Evolutionary conservation across 2,888 invertebrate genomes (phyloP).

Genomic region (Meliscaeva auricollis): DNA sequence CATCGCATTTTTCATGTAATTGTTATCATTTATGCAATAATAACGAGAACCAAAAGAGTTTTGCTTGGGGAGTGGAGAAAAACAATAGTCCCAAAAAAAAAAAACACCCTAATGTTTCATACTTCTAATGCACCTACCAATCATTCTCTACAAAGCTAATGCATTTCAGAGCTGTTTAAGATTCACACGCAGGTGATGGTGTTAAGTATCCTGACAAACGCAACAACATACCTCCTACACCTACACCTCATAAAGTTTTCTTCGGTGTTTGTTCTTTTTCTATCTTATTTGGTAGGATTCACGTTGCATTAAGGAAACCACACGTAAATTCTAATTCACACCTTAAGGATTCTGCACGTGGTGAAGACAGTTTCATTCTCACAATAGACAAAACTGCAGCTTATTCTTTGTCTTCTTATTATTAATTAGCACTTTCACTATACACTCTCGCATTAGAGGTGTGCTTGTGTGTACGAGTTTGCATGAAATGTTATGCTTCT

Average conservation of each 20-base stretch:
- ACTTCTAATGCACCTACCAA: no score
- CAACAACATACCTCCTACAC: neutral
- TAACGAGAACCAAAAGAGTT: no score
- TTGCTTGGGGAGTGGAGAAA: no score
- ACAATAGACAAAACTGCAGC: conserved; percentile 49
- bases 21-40: no score
- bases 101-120: no score
- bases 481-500: neutral
- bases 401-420: conserved; percentile 43
- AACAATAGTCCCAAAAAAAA: no score
- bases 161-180: conserved; percentile 15
- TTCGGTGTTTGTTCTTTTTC: neutral
- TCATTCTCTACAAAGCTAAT: no score
- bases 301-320: conserved; percentile 20
- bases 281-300: conserved; percentile 1
- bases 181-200: neutral
- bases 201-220: conserved; percentile 7
- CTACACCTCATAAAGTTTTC: conserved; percentile 18
- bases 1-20: no score
- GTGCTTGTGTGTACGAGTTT: neutral
- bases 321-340: conserved; percentile 35
- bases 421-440: conserved; percentile 62
- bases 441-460: no score
- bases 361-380: conserved; percentile 19
- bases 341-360: conserved; percentile 33